Percentiles rank a stretch among this genome's conserved stretches.
phyloP scores from a whole-genome alignment of 1,140 invertebrate species.

The Sinonovacula constricta region DNA sequence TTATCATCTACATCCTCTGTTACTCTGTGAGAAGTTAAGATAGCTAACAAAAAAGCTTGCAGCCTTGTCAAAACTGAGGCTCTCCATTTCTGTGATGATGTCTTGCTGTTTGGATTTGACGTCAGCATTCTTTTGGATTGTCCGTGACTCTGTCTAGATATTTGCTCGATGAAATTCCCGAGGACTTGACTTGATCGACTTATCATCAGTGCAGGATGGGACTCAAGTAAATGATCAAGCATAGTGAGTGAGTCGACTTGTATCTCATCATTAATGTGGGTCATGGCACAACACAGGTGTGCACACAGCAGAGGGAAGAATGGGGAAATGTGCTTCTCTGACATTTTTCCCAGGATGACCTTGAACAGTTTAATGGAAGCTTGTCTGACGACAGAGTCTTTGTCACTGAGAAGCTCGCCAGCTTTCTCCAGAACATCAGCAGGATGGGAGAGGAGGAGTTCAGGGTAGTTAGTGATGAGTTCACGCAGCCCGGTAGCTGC shows the following conservation, averaged over 20 bases:
- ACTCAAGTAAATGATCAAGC: slow-evolving; percentile 83
- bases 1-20: background rate
- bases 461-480: slow-evolving; percentile 81
- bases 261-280: slow-evolving; percentile 87
- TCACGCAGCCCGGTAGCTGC: slow-evolving; percentile 86
- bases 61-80: slow-evolving; percentile 65
- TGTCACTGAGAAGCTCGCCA: slow-evolving; percentile 85
- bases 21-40: slow-evolving; percentile 26
- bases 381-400: slow-evolving; percentile 85
- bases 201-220: slow-evolving; percentile 83
- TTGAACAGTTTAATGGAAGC: slow-evolving; percentile 85
- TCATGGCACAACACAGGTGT: slow-evolving; percentile 91
- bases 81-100: slow-evolving; percentile 69
- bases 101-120: slow-evolving; percentile 69
- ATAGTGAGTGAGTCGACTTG: slow-evolving; percentile 89
- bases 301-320: slow-evolving; percentile 87
- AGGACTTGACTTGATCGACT: slow-evolving; percentile 85
- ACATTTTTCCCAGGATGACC: slow-evolving; percentile 81
- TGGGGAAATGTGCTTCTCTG: slow-evolving; percentile 80
- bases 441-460: slow-evolving; percentile 82
- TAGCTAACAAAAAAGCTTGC: slow-evolving; percentile 59
- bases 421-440: slow-evolving; percentile 85
- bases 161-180: slow-evolving; percentile 88
- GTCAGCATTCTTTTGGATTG: slow-evolving; percentile 56
- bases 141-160: slow-evolving; percentile 77